Conservation (phyloP, 2,797 vertebrate species). For the Pteropus rufus region DNA sequence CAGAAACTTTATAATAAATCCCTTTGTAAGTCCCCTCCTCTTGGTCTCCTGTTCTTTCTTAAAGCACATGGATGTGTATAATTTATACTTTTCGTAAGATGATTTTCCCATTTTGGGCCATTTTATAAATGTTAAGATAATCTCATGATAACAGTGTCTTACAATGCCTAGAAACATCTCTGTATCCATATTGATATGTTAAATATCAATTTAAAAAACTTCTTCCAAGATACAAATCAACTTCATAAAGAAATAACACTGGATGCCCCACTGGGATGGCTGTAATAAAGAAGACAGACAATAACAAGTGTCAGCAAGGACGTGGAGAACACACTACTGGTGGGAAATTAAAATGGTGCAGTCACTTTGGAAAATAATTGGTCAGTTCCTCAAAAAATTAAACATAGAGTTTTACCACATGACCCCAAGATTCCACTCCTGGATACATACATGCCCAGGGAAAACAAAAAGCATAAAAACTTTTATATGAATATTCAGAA, state of each 20-base stretch:
- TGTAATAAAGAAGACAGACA: background rate
- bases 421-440: background rate
- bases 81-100: background rate
- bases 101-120: background rate
- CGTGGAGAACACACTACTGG: background rate
- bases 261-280: background rate
- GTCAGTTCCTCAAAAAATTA: constrained; percentile 21
- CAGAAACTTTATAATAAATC: background rate
- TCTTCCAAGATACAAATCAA: background rate
- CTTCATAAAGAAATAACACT: background rate
- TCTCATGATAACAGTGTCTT: background rate
- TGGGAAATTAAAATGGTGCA: background rate
- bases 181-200: background rate
- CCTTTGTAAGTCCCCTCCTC: background rate
- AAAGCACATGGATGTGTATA: background rate
- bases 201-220: background rate
- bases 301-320: background rate
- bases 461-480: constrained; percentile 14
- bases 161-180: background rate
- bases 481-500: background rate
- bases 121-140: background rate
- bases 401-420: background rate
- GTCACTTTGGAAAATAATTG: background rate
- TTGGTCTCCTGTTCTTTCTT: background rate
- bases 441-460: background rate